A percentile compares a stretch with the other conserved stretches of the same genome.
Evolutionary conservation across 2,797 vertebrate genomes (phyloP).

Genomic region (Parotocinclus haroldoi): DNA sequence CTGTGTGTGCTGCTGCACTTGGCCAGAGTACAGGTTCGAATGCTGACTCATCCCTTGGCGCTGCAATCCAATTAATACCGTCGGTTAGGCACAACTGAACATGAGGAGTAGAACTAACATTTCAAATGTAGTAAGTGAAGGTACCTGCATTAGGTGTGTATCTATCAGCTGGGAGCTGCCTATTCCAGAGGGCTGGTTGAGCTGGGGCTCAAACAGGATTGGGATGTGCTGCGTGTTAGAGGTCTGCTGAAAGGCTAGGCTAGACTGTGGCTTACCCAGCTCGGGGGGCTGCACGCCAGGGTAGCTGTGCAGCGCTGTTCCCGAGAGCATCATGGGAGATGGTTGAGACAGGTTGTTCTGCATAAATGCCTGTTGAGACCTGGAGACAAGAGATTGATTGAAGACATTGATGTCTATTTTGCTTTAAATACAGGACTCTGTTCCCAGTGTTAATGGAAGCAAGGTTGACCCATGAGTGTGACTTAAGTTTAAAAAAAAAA

Average conservation of each 20-base stretch:
- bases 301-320: slow-evolving; percentile 92
- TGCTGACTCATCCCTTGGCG: slow-evolving; percentile 95
- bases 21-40: slow-evolving; percentile 95
- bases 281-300: slow-evolving; percentile 90
- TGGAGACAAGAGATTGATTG: slow-evolving; percentile 45
- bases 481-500: not conserved
- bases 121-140: too few species aligned
- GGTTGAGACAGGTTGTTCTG: slow-evolving; percentile 93
- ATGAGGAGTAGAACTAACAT: too few species aligned
- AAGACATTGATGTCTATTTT: too few species aligned
- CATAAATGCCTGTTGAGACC: slow-evolving; percentile 97
- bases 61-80: slow-evolving; percentile 65
- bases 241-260: slow-evolving; percentile 90
- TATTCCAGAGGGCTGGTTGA: slow-evolving; percentile 91
- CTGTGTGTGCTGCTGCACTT: slow-evolving; percentile 93
- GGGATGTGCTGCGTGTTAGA: slow-evolving; percentile 93
- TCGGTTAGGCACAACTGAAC: too few species aligned
- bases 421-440: too few species aligned
- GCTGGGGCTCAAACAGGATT: slow-evolving; percentile 93
- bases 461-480: not conserved
- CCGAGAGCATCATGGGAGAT: slow-evolving; percentile 90
- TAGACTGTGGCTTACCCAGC: slow-evolving; percentile 93
- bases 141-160: slow-evolving; percentile 95
- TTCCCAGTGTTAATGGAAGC: too few species aligned
- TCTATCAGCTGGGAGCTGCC: slow-evolving; percentile 95